These are phyloP conservation scores for Nylanderia fulva DNA, from an alignment of 1,140 invertebrate genomes.

Conservation along the genomic window DNA sequence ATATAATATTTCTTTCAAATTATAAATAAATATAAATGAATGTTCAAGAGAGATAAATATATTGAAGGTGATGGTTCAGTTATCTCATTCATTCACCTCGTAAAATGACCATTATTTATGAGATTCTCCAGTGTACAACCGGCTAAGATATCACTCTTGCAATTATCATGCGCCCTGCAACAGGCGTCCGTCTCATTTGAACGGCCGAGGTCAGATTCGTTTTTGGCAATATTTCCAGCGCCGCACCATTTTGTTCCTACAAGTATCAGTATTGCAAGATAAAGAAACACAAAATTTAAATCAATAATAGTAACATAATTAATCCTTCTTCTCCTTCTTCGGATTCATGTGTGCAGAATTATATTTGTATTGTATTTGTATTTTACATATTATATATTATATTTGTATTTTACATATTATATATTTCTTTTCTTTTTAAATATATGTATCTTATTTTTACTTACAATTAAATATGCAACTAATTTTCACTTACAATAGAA, in stretches of 20 bases:
- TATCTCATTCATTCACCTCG: slow-evolving; percentile 63
- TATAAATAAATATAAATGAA: neutral
- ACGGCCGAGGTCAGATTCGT: slow-evolving; percentile 84
- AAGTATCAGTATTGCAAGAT: neutral
- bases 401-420: too few species aligned
- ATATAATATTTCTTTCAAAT: neutral
- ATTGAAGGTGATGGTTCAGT: neutral
- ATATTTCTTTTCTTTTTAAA: too few species aligned
- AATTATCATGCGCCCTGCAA: slow-evolving; percentile 83
- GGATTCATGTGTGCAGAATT: neutral
- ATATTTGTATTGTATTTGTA: too few species aligned
- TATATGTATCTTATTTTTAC: too few species aligned
- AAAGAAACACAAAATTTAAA: neutral
- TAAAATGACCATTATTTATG: slow-evolving; percentile 84
- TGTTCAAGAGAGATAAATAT: neutral
- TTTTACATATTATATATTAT: too few species aligned
- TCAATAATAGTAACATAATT: neutral
- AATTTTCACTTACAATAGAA: too few species aligned
- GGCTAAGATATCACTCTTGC: slow-evolving; percentile 70
- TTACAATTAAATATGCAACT: too few species aligned
- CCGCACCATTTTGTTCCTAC: slow-evolving; percentile 88
- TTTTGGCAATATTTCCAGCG: slow-evolving; percentile 84
- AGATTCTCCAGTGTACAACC: slow-evolving; percentile 62
- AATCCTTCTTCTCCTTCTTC: neutral
- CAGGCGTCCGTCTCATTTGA: slow-evolving; percentile 86